These are phyloP conservation scores for Deilephila porcellus DNA, from an alignment of 2,888 invertebrate genomes.

Conservation along the genomic window DNA sequence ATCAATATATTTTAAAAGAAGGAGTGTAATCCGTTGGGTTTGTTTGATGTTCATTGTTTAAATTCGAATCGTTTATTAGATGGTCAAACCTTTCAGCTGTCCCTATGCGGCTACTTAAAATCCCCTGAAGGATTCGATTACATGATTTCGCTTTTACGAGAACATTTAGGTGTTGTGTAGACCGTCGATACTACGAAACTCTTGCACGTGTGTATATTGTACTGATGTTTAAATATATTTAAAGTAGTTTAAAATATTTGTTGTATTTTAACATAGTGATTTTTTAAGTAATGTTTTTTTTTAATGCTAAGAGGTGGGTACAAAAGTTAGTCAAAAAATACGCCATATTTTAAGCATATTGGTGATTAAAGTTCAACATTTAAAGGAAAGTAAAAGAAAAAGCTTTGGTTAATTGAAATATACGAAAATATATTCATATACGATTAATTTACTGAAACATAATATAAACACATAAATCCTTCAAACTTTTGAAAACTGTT, in stretches of 20 bases:
- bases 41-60: conserved; percentile 42
- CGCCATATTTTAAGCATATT: too few species aligned
- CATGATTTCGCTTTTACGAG: conserved; percentile 78
- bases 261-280: too few species aligned
- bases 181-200: conserved; percentile 22
- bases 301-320: too few species aligned
- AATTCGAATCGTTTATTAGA: conserved; percentile 63
- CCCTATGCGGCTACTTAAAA: conserved; percentile 77
- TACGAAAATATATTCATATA: too few species aligned
- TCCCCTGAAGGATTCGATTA: conserved; percentile 70
- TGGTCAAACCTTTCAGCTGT: conserved; percentile 79
- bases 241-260: background rate
- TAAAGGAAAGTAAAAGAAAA: too few species aligned
- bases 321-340: too few species aligned
- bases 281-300: too few species aligned
- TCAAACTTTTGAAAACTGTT: too few species aligned
- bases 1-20: conserved; percentile 17
- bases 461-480: too few species aligned
- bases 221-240: background rate
- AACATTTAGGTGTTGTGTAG: conserved; percentile 46
- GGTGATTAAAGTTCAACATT: too few species aligned
- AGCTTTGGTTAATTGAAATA: too few species aligned
- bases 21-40: background rate
- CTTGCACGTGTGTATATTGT: conserved; percentile 10
- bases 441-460: too few species aligned